Evolutionary conservation across 2,888 invertebrate genomes (phyloP).

Genomic region (Diplolepis rosae): DNA sequence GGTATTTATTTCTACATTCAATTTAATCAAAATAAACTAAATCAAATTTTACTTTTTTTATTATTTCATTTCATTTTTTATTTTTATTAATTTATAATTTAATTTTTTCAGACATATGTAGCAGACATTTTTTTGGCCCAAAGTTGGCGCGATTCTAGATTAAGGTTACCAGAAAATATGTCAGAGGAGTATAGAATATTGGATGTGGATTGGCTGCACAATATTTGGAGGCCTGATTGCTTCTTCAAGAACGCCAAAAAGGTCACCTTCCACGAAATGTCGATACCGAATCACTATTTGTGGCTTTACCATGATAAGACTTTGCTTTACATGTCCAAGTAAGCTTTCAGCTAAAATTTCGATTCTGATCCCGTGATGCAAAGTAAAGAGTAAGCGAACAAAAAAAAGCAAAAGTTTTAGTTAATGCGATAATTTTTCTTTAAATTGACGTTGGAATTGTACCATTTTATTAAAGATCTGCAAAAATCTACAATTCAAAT

Average conservation of each 20-base stretch:
- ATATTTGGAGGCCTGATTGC: constrained; percentile 94
- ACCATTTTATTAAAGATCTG: no score
- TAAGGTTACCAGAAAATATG: constrained; percentile 94
- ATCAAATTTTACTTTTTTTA: no score
- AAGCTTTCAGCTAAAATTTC: constrained; percentile 62
- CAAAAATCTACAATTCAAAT: no score
- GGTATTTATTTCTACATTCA: constrained; percentile 74
- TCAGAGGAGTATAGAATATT: constrained; percentile 92
- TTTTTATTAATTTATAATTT: neutral
- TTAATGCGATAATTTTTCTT: no score
- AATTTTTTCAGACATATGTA: constrained; percentile 85
- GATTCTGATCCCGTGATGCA: no score
- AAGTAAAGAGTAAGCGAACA: no score
- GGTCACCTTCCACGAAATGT: constrained; percentile 95
- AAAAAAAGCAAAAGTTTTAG: no score
- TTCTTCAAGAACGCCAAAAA: constrained; percentile 96
- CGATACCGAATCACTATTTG: constrained; percentile 93
- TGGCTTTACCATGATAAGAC: constrained; percentile 95
- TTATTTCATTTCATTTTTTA: neutral
- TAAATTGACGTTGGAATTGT: no score
- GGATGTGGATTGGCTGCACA: constrained; percentile 92
- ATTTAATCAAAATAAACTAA: no score
- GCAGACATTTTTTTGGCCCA: constrained; percentile 94
- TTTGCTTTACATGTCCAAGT: constrained; percentile 94
- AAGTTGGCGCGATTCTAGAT: constrained; percentile 92